Evolutionary conservation across 2,797 vertebrate genomes (phyloP).

Genomic region (Anas acuta): DNA sequence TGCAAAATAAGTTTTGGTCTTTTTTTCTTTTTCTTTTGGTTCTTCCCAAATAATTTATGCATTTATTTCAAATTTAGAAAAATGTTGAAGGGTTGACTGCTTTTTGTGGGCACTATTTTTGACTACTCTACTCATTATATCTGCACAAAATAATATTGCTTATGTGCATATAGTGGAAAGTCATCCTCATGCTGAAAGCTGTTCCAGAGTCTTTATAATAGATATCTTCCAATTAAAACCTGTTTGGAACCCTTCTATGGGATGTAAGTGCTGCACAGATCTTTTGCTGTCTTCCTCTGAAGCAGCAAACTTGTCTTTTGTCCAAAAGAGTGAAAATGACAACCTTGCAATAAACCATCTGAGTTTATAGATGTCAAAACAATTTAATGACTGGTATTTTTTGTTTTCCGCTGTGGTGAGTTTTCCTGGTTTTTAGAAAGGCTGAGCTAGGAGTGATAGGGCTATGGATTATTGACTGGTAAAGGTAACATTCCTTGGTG

Average conservation of each 20-base stretch:
- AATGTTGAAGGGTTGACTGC: background rate
- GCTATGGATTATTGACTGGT: background rate
- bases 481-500: background rate
- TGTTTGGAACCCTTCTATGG: background rate
- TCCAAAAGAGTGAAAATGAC: background rate
- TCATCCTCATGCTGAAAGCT: background rate
- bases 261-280: background rate
- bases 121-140: background rate
- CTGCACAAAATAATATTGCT: background rate
- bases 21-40: background rate
- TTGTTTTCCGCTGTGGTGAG: background rate
- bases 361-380: background rate
- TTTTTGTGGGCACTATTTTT: background rate
- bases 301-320: background rate
- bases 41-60: background rate
- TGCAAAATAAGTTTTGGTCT: background rate
- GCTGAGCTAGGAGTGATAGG: background rate
- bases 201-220: background rate
- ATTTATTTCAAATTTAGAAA: background rate
- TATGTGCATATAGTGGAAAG: background rate
- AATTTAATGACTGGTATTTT: background rate
- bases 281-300: background rate
- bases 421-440: background rate
- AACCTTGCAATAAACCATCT: background rate
- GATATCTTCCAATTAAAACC: background rate